Evolutionary conservation across 1,140 invertebrate genomes (phyloP), one percentile per base, ranked within the genome.

Genomic region (Charaxes varanes): DNA sequence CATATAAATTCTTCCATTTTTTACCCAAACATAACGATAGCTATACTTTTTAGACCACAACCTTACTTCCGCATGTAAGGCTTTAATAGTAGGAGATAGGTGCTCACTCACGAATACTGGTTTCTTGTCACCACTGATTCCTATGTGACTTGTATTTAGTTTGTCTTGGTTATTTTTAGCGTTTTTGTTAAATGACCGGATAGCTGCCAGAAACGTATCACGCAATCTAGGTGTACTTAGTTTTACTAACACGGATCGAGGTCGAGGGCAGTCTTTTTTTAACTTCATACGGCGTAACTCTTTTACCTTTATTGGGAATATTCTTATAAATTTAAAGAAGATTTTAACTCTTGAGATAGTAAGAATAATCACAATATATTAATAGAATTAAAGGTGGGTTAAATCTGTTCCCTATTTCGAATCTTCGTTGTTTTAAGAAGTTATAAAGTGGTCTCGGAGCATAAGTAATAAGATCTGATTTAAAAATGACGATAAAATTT

Each of bases 21-120:
- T 36, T 2, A 57, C 37, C 54, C 54, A 53, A 0, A 57, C 43
- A 18, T 33, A 46, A 6, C 41, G 43, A 16, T 32, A 52, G 2
- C 24, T 23, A 3, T 32, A 8, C 23, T 47, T 28, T 12, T 49
- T 53, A 0, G 33, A 37, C 3, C 21, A 16, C 0, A 10, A 5
- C 1, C 54, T 27, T 4, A 42, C 43, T 6, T 44, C 50, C 0
- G 46, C 50, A 36, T 53, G 54, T 4, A 58, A 15, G 3, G 28
- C n/a, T 14, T 53, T 58, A 19, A 46, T 44, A 24, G 24, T 28
- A 0, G 33, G n/a, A 4, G 47, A 35, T 1, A 60, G 22, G 15
- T 57, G 49, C 12, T 57, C 53, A 2, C 15, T 4, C 0, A 55
- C 28, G 11, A 16, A 55, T 6, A 55, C 42, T 6, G 42, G 42